These are phyloP conservation scores for Chaetodon trifasciatus DNA, from an alignment of 2,797 vertebrate genomes.

Conservation along the genomic window DNA sequence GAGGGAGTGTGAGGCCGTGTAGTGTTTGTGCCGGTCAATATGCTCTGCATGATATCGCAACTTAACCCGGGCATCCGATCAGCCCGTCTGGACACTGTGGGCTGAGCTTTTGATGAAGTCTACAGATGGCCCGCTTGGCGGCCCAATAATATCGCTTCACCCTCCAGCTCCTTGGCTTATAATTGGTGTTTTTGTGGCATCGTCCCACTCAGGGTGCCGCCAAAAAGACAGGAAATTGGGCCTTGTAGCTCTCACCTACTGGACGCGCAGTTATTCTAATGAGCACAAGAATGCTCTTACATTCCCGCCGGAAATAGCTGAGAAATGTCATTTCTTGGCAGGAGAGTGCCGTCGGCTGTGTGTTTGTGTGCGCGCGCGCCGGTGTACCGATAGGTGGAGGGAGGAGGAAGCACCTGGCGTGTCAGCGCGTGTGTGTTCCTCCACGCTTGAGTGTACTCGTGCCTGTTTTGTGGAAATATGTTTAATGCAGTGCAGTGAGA, in stretches of 20 bases:
- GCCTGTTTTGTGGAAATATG: conserved; percentile 27
- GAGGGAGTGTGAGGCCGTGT: neutral
- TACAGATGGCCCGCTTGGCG: conserved; percentile 78
- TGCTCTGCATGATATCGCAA: conserved; percentile 62
- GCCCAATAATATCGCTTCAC: conserved; percentile 52
- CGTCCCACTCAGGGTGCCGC: conserved; percentile 57
- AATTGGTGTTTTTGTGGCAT: conserved; percentile 66
- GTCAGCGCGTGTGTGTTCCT: conserved; percentile 43
- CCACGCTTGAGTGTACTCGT: conserved; percentile 23
- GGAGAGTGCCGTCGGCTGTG: neutral
- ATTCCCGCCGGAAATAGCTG: conserved; percentile 53
- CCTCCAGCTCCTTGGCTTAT: conserved; percentile 52
- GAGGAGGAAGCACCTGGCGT: conserved; percentile 62
- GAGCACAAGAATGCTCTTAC: conserved; percentile 35
- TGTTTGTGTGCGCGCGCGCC: neutral
- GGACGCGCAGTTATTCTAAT: conserved; percentile 59
- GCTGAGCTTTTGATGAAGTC: conserved; percentile 63
- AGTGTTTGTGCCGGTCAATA: conserved; percentile 63
- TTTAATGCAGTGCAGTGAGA: conserved; percentile 35
- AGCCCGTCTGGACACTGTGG: conserved; percentile 40
- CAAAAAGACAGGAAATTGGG: conserved; percentile 58
- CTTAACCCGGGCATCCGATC: conserved; percentile 65
- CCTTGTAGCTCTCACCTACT: conserved; percentile 30
- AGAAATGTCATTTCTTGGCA: conserved; percentile 56
- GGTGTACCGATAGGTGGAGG: neutral